Conservation (phyloP, 2,113 vertebrate genomes). For the Stegostoma tigrinum region DNA sequence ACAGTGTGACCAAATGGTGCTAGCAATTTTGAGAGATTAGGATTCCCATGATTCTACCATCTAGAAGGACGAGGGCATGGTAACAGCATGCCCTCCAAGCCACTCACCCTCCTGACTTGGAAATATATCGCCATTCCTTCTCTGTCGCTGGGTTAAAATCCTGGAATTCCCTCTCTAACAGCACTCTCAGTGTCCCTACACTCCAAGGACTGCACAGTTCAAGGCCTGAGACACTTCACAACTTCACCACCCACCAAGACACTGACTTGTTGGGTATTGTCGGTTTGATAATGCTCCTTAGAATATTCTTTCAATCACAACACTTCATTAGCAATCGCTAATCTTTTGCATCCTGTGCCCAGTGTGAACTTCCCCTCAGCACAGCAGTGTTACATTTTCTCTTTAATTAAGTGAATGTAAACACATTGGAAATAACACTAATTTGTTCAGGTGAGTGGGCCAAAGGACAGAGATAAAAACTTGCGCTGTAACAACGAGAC, state of each 20-base stretch:
- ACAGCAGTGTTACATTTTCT: conserved; percentile 32
- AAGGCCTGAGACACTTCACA: background rate
- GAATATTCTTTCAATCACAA: background rate
- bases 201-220: background rate
- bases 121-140: too few relatives aligned
- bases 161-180: background rate
- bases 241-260: background rate
- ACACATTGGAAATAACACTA: conserved; percentile 20
- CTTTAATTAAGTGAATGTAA: conserved; percentile 31
- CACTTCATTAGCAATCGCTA: conserved; percentile 24
- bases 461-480: background rate
- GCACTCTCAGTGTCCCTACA: background rate
- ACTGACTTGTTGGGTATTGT: background rate
- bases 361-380: background rate
- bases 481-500: background rate
- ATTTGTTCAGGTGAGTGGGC: conserved; percentile 9
- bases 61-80: too few relatives aligned
- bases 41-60: too few relatives aligned
- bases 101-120: background rate
- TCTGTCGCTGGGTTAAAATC: background rate
- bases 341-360: conserved; percentile 30
- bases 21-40: too few relatives aligned
- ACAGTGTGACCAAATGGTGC: too few relatives aligned
- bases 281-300: background rate
- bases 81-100: too few relatives aligned